Evolutionary conservation across 2,888 invertebrate species (phyloP), one percentile per base, ranked within the genome.

Genomic region (Nymphalis urticae): DNA sequence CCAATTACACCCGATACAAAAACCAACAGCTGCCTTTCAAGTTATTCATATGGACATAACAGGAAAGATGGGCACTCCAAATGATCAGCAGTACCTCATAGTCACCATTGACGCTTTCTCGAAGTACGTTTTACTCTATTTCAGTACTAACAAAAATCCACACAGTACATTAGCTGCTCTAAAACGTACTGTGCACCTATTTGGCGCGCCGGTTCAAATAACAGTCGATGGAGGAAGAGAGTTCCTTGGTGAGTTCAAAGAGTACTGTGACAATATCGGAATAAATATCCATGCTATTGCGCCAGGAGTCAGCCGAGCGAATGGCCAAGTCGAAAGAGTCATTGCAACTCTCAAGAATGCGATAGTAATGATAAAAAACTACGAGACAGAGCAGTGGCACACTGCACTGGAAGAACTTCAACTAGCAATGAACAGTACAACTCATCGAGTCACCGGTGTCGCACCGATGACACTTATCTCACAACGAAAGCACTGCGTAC

Each of bases 281-380:
- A 50, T 65, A 10, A 21, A 50, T 16, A 42, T 80, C 5, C 77
- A 79, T 68, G 48, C 79, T 1, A 79, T 79, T 32, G 76, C 79
- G 7, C 75, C 76, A 17, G 79, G 79, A 8, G 42, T 72, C 9
- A 60, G 66, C 27, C 73, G 81, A 8, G 80, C 77, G 1, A 81
- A 82, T 54, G 79, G 77, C 2, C 78, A 79, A 56, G 79, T 78
- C 2, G 78, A 80, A 51, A 72, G 79, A 0, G 67, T 76, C 0
- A 77, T 79, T 76, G 71, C 72, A 17, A 72, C 69, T n/a, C 61
- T 77, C 9, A 75, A 77, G 9, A 48, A 32, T 50, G 48, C 48
- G n/a, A 60, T 16, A 0, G 17, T 48, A 16, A 73, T 73, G 58
- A 71, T 76, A 1, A 72, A 71, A 32, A 74, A 75, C 48, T 73